Base-by-base conservation (phyloP, 2,113 vertebrate genomes). In the Halichoerus grypus region DNA sequence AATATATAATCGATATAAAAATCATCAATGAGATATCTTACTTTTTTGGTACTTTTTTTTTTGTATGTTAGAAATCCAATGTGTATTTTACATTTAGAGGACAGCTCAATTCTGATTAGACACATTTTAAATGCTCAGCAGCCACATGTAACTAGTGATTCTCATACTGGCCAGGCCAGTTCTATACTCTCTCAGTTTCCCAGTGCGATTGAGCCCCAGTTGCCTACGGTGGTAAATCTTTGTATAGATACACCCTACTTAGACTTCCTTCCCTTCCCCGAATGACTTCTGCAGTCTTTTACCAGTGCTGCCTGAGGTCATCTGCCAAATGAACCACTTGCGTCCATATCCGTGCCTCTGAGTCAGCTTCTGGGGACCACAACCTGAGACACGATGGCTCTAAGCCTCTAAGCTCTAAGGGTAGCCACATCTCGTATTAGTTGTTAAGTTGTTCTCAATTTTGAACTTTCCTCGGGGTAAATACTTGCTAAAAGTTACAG, bases 401-500 rank as follows among this genome's bases (percentile, higher is more conserved):
- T 55, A 57, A 93, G 49, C 28, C n/a, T 88, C 1, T 51, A 31
- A 77, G 3, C n/a, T 71, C 42, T 39, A 55, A 51, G n/a, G 33
- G 16, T 7, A 46, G 22, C 39, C 36, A 74, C 3, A 4, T 49
- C 65, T 79, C 80, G 16, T 81, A 39, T 51, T 76, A 16, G 6
- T 49, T 59, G 24, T 63, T 53, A 55, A 28, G 7, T 36, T 59
- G 36, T 39, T 39, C 71, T 84, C 82, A 46, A 2, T 24, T 16
- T 61, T 65, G 24, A 76, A 42, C 51, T 61, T 95, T 67, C 21
- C 83, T 85, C 69, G 21, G 31, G 36, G n/a, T 59, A 31, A 71
- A 77, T 21, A 28, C n/a, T 80, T 84, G 31, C 69, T 96, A 42
- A 93, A 84, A 85, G 51, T 77, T 36, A 85, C 15, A 76, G 33